These are phyloP conservation scores for Prenolepis imparis DNA, from an alignment of 2,888 invertebrate genomes.

Conservation along the genomic window DNA sequence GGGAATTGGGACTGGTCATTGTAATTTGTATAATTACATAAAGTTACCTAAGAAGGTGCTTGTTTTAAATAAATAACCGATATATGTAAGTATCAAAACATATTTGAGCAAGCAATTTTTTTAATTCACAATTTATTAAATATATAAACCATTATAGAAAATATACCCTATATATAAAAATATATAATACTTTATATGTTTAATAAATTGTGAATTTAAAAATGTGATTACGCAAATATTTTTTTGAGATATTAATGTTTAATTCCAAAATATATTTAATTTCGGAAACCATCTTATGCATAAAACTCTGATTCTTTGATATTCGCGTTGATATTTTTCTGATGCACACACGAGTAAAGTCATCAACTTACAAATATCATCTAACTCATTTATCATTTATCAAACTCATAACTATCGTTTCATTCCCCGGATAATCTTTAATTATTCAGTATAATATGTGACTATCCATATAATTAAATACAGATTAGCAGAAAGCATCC, in stretches of 20 bases:
- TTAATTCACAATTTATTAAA: too few relatives aligned
- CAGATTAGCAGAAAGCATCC: slow-evolving; percentile 55
- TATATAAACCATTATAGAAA: too few relatives aligned
- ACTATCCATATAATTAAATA: slow-evolving; percentile 39
- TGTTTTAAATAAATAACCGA: background rate
- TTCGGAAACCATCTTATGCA: background rate
- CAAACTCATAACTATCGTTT: slow-evolving; percentile 67
- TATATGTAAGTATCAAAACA: too few relatives aligned
- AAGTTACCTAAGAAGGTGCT: background rate
- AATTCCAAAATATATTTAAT: background rate
- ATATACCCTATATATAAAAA: too few relatives aligned
- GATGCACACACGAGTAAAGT: background rate
- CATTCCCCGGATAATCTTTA: slow-evolving; percentile 52
- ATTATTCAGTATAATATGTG: slow-evolving; percentile 44
- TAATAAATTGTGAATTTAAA: too few relatives aligned
- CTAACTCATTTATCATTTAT: slow-evolving; percentile 57
- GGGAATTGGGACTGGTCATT: background rate
- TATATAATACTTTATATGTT: too few relatives aligned
- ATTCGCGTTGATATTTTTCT: slow-evolving; percentile 21
- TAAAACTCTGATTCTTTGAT: background rate
- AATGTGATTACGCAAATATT: too few relatives aligned
- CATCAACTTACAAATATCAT: background rate
- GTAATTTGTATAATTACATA: background rate
- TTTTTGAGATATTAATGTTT: background rate
- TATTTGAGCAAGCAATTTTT: too few relatives aligned